Percentiles rank a stretch among this genome's conserved stretches.
Evolutionary conservation across 2,888 invertebrate species (phyloP).

Genomic region (Alcis repandata): DNA sequence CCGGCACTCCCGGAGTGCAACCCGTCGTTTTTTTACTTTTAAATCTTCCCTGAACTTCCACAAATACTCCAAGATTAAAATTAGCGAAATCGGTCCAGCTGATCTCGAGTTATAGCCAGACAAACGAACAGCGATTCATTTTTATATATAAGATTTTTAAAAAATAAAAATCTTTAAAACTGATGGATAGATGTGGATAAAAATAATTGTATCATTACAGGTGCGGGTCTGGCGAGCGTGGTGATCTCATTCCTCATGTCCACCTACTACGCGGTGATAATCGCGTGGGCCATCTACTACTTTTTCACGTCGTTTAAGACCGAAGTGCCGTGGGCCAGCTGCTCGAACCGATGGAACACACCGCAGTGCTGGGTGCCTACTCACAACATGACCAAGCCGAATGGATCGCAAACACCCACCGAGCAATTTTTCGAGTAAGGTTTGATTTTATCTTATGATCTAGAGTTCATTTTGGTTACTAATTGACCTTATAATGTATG

Average conservation of each 20-base stretch:
- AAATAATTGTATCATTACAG: slow-evolving; percentile 81
- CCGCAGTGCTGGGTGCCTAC: slow-evolving; percentile 93
- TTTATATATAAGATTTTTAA: too few species aligned
- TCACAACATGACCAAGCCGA: slow-evolving; percentile 89
- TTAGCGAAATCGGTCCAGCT: too few species aligned
- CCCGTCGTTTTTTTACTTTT: too few species aligned
- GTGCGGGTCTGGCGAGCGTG: slow-evolving; percentile 97
- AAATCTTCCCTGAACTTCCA: too few species aligned
- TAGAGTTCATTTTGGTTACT: neutral
- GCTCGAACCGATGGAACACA: slow-evolving; percentile 95
- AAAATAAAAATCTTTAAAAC: too few species aligned
- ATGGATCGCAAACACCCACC: slow-evolving; percentile 93
- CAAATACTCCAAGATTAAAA: too few species aligned
- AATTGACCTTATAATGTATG: neutral
- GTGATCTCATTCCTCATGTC: slow-evolving; percentile 98
- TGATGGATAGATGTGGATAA: neutral
- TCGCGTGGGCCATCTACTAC: slow-evolving; percentile 97
- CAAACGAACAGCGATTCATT: too few species aligned
- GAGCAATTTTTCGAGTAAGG: slow-evolving; percentile 97
- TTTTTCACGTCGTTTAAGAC: slow-evolving; percentile 96
- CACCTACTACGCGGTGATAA: slow-evolving; percentile 98
- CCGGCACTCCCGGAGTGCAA: too few species aligned
- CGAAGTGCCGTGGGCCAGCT: slow-evolving; percentile 96
- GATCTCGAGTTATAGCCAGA: too few species aligned
- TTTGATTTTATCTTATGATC: slow-evolving; percentile 46